Evolutionary conservation across 2,888 invertebrate species (phyloP), one percentile per base, ranked within the genome.

Genomic region (Ormyrus labotus): DNA sequence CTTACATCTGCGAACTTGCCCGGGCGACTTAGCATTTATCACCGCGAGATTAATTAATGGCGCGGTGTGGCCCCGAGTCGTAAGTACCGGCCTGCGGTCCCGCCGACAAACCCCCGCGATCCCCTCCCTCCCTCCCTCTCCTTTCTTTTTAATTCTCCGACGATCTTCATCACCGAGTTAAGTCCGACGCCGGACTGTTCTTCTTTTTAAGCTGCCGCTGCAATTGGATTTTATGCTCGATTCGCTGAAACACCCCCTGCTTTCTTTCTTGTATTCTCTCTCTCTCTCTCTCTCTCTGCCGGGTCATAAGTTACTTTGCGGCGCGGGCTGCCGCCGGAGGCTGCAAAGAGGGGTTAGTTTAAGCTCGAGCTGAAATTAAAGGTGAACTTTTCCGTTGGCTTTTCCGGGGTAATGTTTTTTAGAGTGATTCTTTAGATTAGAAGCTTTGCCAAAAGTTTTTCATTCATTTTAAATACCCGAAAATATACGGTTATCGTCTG

Each of bases 21-120:
- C 88, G 85, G 85, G 84, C 85, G 85, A 86, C 86, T 89, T 86
- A 87, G 86, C 88, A 87, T 88, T 88, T 87, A 89, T 89, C 87
- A 88, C 57, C 84, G 85, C 79, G 83, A 87, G 87, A 89, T 88
- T 88, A 89, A 89, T 89, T 88, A 88, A 89, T 86, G 87, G 84
- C 84, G 83, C 34, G 45, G 45, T 13, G 10, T 81, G 81, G 83
- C 9, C 63, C 19, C 78, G 34, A 34, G 34, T 75, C 82, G 83
- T 83, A 85, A 84, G 83, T 83, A 84, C 79, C 76, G 72, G 34
- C 34, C 34, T 34, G 34, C 34, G 34, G 34, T 10, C 58, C 45
- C 5, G 6, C 47, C 50, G 11, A 34, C 34, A 34, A 34, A 60
- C 19, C 11, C 6, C 47, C 57, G 3, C 61, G 45, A 8, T 53